Evolutionary conservation across 2,888 invertebrate species (phyloP), one percentile per base, ranked within the genome.

Genomic region (Luperina testacea): DNA sequence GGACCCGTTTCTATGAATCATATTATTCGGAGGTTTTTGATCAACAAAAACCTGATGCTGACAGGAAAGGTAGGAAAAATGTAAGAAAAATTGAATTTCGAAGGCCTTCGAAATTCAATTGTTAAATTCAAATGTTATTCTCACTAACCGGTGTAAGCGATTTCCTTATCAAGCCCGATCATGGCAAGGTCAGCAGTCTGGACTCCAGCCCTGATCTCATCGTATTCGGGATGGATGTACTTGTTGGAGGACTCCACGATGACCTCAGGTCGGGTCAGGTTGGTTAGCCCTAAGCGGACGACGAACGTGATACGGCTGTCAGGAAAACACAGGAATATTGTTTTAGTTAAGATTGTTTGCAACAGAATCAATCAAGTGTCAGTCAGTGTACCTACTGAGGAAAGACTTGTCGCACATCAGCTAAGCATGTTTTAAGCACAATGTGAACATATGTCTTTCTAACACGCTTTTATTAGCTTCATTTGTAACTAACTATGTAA

Each of bases 131-230:
- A 57, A 9, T 24, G 57, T 57, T 57, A 57, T 57, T 53, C 4
- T 4, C 1, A 93, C 95, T 93, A 68, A 96, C 96, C 87, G 69
- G 93, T 90, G 73, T 92, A 95, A 0, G 87, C 74, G 0, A 96
- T 91, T 78, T 64, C 3, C 0, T 89, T 64, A 53, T 93, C 88
- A 4, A 96, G 77, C 1, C 93, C 94, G 0, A 96, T 7, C 0
- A 96, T 89, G 0, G 95, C 96, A 59, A 96, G 94, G 83, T 96
- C 96, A 45, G 92, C 92, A 0, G 95, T 94, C 90, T 96, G 96
- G 3, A 95, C 96, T 0, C 92, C 92, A 5, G 88, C 93, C 0
- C 65, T 32, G 72, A 83, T 75, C 85, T 95, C 95, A 75, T 88
- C 83, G 92, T 96, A 96, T 0, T 74, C 70, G 0, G 95, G 95